These are phyloP conservation scores for Chrysochloris asiatica DNA, from an alignment of 2,113 vertebrate species.

Conservation along the genomic window DNA sequence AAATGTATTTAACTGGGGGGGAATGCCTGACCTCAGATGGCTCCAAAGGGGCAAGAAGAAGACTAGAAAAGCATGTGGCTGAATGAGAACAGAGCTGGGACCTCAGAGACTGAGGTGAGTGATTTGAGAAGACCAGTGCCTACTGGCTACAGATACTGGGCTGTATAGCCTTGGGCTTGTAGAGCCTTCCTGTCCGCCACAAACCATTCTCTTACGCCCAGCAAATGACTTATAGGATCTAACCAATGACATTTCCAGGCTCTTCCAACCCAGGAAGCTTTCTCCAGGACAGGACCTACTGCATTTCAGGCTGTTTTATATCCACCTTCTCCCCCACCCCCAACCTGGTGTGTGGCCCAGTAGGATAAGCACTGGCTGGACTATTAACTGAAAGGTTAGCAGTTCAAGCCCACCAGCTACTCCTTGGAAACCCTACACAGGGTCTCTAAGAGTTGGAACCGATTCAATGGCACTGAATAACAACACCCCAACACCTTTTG, in stretches of 20 bases:
- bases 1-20: conserved; percentile 4
- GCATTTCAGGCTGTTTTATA: background rate
- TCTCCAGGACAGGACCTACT: background rate
- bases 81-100: background rate
- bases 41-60: background rate
- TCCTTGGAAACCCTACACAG: too few species aligned
- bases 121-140: background rate
- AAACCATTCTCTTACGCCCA: background rate
- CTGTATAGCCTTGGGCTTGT: background rate
- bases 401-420: too few species aligned
- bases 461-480: too few species aligned
- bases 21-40: background rate
- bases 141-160: background rate
- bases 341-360: too few species aligned
- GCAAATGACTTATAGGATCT: background rate
- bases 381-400: too few species aligned
- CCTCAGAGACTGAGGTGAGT: too few species aligned
- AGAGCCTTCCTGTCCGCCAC: background rate
- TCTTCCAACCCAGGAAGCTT: conserved; percentile 18
- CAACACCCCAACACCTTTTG: too few species aligned
- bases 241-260: background rate
- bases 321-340: background rate
- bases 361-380: too few species aligned
- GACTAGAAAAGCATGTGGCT: background rate
- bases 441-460: too few species aligned